Conservation (phyloP, 2,113 vertebrate species). For the Haliaeetus leucogaster region DNA sequence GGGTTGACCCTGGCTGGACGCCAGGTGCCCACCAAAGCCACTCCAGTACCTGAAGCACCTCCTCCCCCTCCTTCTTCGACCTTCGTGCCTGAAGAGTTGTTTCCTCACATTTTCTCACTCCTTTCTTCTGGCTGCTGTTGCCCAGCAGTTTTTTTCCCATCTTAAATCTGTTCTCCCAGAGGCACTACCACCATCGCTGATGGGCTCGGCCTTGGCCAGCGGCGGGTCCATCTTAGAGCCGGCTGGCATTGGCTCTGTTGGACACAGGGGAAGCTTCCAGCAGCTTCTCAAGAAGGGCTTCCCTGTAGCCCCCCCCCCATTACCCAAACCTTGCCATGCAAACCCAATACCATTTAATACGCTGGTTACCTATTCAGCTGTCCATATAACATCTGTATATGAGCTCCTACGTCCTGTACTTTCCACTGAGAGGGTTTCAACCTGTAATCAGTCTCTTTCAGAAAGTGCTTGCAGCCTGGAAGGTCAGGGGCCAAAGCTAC, state of each 20-base stretch:
- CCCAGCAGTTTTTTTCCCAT: neutral
- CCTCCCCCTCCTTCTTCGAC: neutral
- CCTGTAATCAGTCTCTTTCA: neutral
- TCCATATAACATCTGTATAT: neutral
- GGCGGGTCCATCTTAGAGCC: rapidly evolving
- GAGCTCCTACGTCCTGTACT: neutral
- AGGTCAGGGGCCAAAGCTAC: neutral
- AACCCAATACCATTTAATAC: neutral
- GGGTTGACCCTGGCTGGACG: neutral
- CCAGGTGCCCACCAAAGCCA: neutral
- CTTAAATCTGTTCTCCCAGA: neutral
- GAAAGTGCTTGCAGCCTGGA: neutral
- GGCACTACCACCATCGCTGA: neutral
- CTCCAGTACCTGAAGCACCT: neutral
- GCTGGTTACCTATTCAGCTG: neutral
- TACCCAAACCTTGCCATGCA: neutral
- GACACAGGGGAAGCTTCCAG: neutral
- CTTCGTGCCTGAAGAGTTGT: neutral
- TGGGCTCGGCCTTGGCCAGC: neutral
- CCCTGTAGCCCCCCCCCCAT: neutral
- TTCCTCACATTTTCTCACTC: neutral
- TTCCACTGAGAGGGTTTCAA: neutral
- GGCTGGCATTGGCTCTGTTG: neutral
- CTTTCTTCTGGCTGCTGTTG: neutral
- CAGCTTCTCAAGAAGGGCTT: neutral